Percentiles rank a stretch among this genome's conserved stretches.
Conservation (phyloP, 1,140 invertebrate genomes). For the Philotrypesis tridentata region DNA sequence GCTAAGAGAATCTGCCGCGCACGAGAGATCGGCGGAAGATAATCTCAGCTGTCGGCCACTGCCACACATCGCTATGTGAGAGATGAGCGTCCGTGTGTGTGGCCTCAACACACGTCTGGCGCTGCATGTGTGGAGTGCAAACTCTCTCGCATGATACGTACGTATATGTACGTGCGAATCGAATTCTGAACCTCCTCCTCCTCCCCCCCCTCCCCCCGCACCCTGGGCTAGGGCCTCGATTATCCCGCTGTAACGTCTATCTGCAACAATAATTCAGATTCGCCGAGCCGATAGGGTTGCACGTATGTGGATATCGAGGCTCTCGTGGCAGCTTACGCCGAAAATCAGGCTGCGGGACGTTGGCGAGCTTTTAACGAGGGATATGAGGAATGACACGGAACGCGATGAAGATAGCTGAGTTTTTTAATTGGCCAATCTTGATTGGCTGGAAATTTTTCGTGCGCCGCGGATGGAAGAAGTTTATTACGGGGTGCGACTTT, state of each 20-base stretch:
- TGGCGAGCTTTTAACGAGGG: too few relatives aligned
- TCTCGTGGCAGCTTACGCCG: not conserved
- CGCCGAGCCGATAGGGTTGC: not conserved
- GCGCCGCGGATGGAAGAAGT: too few relatives aligned
- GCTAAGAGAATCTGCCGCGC: conserved; percentile 70
- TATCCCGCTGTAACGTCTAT: not conserved
- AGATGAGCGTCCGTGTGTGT: conserved; percentile 33
- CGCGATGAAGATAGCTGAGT: too few relatives aligned
- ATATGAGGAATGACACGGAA: too few relatives aligned
- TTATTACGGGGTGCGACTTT: too few relatives aligned
- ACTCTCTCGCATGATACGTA: too few relatives aligned
- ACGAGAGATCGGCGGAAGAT: conserved; percentile 62
- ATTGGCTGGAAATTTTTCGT: too few relatives aligned
- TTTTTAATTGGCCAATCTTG: too few relatives aligned
- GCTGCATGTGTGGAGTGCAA: not conserved
- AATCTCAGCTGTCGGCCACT: conserved; percentile 56
- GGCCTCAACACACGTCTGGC: too few relatives aligned
- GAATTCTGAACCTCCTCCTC: too few relatives aligned
- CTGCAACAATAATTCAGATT: conserved; percentile 40
- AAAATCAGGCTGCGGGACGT: not conserved
- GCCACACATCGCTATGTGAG: conserved; percentile 64
- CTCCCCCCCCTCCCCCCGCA: not conserved
- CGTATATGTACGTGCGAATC: too few relatives aligned
- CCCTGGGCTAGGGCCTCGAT: too few relatives aligned
- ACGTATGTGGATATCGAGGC: not conserved